phyloP scores from a whole-genome alignment of 2,888 invertebrate genomes.

The Acronicta aceris region DNA sequence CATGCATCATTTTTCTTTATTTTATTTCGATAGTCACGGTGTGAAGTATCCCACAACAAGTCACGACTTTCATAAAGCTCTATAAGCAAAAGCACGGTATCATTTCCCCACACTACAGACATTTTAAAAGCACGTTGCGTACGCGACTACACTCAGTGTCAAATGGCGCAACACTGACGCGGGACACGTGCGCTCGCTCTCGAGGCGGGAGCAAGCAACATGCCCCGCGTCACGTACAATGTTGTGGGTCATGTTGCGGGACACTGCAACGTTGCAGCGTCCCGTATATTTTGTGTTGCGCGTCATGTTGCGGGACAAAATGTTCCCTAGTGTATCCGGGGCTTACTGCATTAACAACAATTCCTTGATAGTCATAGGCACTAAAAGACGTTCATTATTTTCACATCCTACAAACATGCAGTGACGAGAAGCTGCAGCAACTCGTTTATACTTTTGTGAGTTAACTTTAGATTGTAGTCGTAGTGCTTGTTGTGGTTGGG shows the following conservation, averaged over 20 bases:
- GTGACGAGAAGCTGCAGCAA: neutral
- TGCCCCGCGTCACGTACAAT: no score
- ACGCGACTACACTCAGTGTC: no score
- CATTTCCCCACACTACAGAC: conserved; percentile 38
- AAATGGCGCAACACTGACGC: no score
- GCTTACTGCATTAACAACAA: neutral
- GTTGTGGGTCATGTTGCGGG: no score
- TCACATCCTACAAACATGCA: neutral
- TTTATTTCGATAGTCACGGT: conserved; percentile 48
- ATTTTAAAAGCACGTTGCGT: no score
- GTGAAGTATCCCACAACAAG: conserved; percentile 45
- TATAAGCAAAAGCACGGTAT: conserved; percentile 28
- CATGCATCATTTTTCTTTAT: conserved; percentile 51
- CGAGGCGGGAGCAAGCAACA: no score
- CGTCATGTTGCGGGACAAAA: no score
- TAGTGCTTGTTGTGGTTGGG: neutral
- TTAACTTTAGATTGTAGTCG: neutral
- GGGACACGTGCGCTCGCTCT: no score
- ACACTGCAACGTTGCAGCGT: no score
- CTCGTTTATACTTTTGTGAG: neutral
- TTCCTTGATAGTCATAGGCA: neutral
- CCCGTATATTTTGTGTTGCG: no score
- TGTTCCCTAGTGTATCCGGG: neutral
- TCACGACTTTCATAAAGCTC: conserved; percentile 46
- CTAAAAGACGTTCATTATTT: neutral